Evolutionary conservation across 2,797 vertebrate genomes (phyloP).

Genomic region (Cheirogaleus major): DNA sequence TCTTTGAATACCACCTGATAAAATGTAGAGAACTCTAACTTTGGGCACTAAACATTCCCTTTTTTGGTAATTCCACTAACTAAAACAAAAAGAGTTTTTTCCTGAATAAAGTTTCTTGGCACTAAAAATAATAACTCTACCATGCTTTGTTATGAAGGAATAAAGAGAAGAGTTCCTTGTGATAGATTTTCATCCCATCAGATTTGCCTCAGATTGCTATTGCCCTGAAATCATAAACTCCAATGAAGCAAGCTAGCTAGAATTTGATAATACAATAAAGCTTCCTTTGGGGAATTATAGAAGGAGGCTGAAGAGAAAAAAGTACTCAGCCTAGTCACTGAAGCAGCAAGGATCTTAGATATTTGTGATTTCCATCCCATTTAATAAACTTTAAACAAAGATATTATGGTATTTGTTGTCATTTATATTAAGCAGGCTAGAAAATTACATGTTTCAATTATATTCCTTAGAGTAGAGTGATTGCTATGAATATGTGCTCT

Average conservation of each 20-base stretch:
- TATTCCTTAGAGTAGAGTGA: slow-evolving; percentile 38
- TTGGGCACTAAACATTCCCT: not conserved
- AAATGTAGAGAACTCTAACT: not conserved
- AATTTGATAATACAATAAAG: slow-evolving; percentile 71
- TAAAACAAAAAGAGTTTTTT: slow-evolving; percentile 27
- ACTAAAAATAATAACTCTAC: not conserved
- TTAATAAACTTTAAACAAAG: slow-evolving; percentile 76
- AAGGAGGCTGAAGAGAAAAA: slow-evolving; percentile 44
- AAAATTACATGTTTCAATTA: slow-evolving; percentile 60
- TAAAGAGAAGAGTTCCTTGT: not conserved
- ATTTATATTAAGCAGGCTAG: slow-evolving; percentile 67
- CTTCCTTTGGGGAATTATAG: slow-evolving; percentile 60
- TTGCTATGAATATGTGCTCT: slow-evolving; percentile 59
- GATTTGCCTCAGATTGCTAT: slow-evolving; percentile 51
- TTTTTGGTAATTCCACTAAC: slow-evolving; percentile 6
- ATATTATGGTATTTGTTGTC: slow-evolving; percentile 51
- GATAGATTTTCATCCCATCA: slow-evolving; percentile 30
- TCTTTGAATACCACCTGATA: not conserved
- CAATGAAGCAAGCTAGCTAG: slow-evolving; percentile 52
- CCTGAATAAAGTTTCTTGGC: not conserved
- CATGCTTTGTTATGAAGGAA: slow-evolving; percentile 36
- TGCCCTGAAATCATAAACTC: slow-evolving; percentile 62
- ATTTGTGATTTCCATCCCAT: slow-evolving; percentile 47
- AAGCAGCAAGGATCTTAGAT: slow-evolving; percentile 59
- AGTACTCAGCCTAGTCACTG: slow-evolving; percentile 37